Base-by-base conservation (phyloP, 2,888 invertebrate species). In the Teleogryllus oceanicus region DNA sequence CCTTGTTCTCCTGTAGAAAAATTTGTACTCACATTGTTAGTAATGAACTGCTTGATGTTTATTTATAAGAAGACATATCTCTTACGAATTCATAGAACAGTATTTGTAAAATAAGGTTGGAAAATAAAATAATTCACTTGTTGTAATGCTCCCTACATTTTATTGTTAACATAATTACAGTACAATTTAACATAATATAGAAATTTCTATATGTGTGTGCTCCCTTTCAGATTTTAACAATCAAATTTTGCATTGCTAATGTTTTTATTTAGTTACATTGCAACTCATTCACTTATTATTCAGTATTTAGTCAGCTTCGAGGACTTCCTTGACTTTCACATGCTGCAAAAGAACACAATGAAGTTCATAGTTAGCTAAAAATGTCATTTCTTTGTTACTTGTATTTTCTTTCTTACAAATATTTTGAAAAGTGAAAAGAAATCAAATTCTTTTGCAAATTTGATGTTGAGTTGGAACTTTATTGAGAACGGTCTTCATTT, bases 71-170 rank as follows among this genome's bases (percentile, higher is more conserved):
- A 81, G 74, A 81, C 81, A 81, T 81, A 81, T 81, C 81, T 81
- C 79, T 80, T 78, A 79, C 80, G 37, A 79, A 74, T 83, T 81
- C 51, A 75, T 78, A 79, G 51, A 81, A 75, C 79, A 79, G 78
- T 81, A 81, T 81, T 81, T 81, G 79, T 81, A 81, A 75, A 79
- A 37, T 79, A 76, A 81, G 79, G 81, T 81, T 79, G 77, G 78
- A 49, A 80, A 49, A 83, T 83, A 84, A 84, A 84, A 83, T 82
- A 76, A 83, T 83, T 84, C 83, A 83, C 82, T 82, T 84, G 84
- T 84, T 84, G 84, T 83, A 83, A 83, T 83, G 82, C 78, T 37
- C 24, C 51, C 51, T 76, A 77, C n/a, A 62, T 18, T 62, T 62
- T 62, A 62, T 62, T 62, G n/a, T 62, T 10, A 62, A 62, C 62